These are phyloP conservation scores for Enteromius thamalakanensis DNA, from an alignment of 2,797 vertebrate genomes.

Conservation along the genomic window DNA sequence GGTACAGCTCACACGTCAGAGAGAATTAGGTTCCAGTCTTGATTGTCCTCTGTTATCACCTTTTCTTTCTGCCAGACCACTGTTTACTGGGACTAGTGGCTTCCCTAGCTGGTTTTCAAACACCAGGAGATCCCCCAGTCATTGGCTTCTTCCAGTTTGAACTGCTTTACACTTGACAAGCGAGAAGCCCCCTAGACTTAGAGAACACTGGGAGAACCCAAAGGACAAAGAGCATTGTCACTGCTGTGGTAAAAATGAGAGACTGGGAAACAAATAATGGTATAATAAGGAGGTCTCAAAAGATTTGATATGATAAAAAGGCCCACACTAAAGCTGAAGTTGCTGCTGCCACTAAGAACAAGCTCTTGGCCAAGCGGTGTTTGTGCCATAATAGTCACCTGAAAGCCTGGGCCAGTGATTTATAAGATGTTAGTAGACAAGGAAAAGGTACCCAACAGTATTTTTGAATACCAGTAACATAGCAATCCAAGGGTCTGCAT, in stretches of 20 bases:
- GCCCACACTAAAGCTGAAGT: not conserved
- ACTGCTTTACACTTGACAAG: constrained; percentile 16
- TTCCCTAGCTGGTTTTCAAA: constrained; percentile 16
- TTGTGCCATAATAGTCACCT: not conserved
- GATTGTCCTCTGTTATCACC: constrained; percentile 27
- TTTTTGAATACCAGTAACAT: not conserved
- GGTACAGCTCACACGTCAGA: constrained; percentile 18
- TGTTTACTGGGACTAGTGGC: constrained; percentile 3
- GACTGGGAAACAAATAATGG: not conserved
- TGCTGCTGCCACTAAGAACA: too few relatives aligned
- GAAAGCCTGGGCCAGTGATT: not conserved
- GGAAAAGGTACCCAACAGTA: not conserved
- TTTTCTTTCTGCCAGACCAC: constrained; percentile 8
- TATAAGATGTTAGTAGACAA: constrained; percentile 4
- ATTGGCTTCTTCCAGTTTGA: constrained; percentile 1
- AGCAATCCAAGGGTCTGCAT: not conserved
- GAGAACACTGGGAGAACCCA: not conserved
- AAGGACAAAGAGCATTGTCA: not conserved
- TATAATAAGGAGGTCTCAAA: constrained; percentile 7
- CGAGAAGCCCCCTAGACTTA: not conserved
- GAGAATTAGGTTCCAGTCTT: constrained; percentile 25
- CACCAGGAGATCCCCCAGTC: not conserved
- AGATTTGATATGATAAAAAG: not conserved
- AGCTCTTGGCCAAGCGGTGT: constrained; percentile 1
- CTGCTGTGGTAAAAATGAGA: not conserved